These are phyloP conservation scores for Scaptomyza montana DNA, from an alignment of 1,140 invertebrate genomes.

Conservation along the genomic window DNA sequence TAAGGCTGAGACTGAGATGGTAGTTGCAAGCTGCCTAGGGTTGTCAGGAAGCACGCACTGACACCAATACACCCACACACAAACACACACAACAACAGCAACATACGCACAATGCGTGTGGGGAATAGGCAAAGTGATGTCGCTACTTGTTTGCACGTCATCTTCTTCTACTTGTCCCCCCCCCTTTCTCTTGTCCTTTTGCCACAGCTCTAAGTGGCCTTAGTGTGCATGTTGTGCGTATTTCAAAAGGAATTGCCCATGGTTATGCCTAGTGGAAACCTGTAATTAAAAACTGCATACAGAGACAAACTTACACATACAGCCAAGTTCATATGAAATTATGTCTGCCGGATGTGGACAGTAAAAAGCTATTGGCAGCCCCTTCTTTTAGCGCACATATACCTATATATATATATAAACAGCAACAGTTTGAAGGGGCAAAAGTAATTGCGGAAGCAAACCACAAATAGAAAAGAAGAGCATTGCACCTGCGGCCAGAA, in stretches of 20 bases:
- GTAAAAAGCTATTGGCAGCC: conserved; percentile 58
- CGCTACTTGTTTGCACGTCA: conserved; percentile 43
- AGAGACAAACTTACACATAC: background rate
- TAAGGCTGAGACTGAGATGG: conserved; percentile 3
- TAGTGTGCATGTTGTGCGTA: conserved; percentile 30
- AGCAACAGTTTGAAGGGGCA: conserved; percentile 39
- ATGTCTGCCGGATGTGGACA: conserved; percentile 65
- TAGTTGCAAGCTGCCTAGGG: conserved; percentile 25
- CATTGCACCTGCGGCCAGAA: conserved; percentile 55
- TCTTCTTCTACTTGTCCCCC: background rate
- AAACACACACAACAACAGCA: conserved; percentile 25
- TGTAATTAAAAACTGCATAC: conserved; percentile 73
- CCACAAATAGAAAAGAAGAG: conserved; percentile 25
- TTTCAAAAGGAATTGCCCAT: conserved; percentile 61
- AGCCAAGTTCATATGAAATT: conserved; percentile 54
- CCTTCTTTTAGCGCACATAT: background rate
- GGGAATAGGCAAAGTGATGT: conserved; percentile 48
- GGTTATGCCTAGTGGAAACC: conserved; percentile 56
- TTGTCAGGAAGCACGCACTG: conserved; percentile 55
- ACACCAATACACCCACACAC: conserved; percentile 40
- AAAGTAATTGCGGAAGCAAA: conserved; percentile 66
- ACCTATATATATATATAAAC: conserved; percentile 5
- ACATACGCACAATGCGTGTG: conserved; percentile 39
- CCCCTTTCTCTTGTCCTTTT: background rate
- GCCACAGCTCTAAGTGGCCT: conserved; percentile 22